Conservation (phyloP, 2,113 vertebrate species). For the Lepisosteus oculatus region DNA sequence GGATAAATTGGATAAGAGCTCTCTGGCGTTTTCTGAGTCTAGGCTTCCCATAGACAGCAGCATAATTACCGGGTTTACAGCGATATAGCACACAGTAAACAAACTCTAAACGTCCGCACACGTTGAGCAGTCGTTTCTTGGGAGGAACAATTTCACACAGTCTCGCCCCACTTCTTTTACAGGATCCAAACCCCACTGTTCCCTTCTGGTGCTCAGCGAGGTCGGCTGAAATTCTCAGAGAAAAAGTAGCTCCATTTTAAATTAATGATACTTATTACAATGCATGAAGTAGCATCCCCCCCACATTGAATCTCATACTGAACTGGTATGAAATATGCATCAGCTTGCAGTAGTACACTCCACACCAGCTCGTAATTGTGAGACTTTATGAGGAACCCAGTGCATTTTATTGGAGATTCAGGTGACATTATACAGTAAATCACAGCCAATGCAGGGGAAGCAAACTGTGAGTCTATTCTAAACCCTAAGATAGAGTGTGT, state of each 20-base stretch:
- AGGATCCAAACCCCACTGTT: neutral
- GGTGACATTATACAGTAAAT: slow-evolving; percentile 2
- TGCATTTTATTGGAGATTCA: neutral
- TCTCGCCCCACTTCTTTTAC: neutral
- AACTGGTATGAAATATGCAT: slow-evolving; percentile 10
- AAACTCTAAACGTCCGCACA: neutral
- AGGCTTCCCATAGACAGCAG: neutral
- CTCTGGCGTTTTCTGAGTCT: neutral
- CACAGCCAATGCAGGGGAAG: neutral
- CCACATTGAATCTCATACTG: neutral
- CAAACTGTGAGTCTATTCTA: neutral
- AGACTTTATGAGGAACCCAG: neutral
- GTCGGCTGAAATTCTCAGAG: neutral
- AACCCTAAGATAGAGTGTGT: neutral
- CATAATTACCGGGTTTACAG: slow-evolving; percentile 17
- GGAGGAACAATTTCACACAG: neutral
- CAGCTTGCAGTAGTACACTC: neutral
- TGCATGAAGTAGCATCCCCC: neutral
- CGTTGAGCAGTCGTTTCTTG: neutral
- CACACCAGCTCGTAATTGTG: slow-evolving; percentile 1
- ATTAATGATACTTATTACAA: slow-evolving; percentile 10
- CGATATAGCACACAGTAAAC: slow-evolving; percentile 4
- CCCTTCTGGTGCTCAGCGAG: neutral
- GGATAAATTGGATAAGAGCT: slow-evolving; percentile 20
- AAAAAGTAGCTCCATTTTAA: neutral